These are phyloP conservation scores for Dolichotis patagonum DNA, from an alignment of 2,113 vertebrate genomes.

Conservation along the genomic window DNA sequence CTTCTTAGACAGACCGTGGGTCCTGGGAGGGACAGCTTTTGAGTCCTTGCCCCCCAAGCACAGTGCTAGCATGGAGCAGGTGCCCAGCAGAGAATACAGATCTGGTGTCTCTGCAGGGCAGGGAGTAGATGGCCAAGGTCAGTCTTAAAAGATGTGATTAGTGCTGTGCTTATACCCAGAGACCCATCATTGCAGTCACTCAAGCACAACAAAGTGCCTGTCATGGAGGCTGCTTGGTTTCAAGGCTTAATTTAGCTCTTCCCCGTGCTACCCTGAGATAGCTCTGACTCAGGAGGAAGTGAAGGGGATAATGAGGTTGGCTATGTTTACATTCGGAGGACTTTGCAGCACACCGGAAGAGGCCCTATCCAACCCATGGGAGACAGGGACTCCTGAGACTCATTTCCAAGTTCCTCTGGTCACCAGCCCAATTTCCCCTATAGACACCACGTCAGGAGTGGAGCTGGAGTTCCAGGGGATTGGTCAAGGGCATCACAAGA, in stretches of 20 bases:
- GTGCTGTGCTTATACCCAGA: conserved; percentile 43
- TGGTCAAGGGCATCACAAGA: not conserved
- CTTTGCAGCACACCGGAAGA: not conserved
- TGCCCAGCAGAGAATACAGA: not conserved
- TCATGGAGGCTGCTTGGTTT: conserved; percentile 18
- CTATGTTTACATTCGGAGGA: conserved; percentile 1
- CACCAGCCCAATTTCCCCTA: not conserved
- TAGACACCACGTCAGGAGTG: fast-evolving
- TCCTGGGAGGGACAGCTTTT: not conserved
- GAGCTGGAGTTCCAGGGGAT: not conserved
- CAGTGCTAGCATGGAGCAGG: not conserved
- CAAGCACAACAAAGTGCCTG: conserved; percentile 50
- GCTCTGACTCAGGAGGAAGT: conserved; percentile 55
- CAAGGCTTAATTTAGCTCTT: conserved; percentile 74
- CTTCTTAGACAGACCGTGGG: not conserved
- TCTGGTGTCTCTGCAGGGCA: not conserved
- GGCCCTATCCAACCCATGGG: not conserved
- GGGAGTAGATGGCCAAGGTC: not conserved
- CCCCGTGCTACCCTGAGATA: not conserved
- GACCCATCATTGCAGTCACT: conserved; percentile 37
- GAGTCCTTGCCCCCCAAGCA: not conserved
- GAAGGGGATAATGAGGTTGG: conserved; percentile 4
- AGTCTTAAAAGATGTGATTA: not conserved
- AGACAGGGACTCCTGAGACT: not conserved
- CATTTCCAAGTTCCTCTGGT: not conserved